Evolutionary conservation across 2,888 invertebrate genomes (phyloP).

Genomic region (Bombylius major): DNA sequence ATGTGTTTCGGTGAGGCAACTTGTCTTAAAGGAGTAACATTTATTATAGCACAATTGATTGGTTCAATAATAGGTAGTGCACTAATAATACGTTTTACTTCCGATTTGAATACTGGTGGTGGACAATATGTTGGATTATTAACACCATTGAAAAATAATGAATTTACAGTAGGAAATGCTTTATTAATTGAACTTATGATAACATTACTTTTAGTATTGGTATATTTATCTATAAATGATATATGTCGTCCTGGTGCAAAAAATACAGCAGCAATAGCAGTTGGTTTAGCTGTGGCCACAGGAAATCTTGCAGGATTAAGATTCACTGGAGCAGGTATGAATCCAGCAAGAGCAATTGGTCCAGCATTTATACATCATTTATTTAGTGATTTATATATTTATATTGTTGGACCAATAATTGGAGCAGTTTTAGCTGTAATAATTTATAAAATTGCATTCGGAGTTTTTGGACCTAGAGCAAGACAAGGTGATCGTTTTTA

Average conservation of each 20-base stretch:
- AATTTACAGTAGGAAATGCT: background rate
- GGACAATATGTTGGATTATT: background rate
- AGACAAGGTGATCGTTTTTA: too few relatives aligned
- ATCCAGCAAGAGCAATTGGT: background rate
- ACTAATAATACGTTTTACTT: background rate
- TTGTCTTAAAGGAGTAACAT: background rate
- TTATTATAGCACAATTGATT: background rate
- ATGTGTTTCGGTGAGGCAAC: background rate
- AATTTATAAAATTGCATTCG: background rate
- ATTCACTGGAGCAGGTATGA: background rate
- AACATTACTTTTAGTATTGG: background rate
- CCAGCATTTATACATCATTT: background rate
- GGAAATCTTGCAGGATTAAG: background rate
- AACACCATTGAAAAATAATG: background rate
- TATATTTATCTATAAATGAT: background rate
- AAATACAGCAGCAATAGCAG: background rate
- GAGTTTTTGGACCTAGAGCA: too few relatives aligned
- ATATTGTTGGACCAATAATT: background rate
- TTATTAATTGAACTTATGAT: background rate
- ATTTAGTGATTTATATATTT: background rate
- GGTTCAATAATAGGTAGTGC: background rate
- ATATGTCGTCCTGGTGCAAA: background rate
- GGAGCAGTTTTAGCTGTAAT: background rate
- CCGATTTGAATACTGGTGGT: background rate
- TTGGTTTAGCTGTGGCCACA: background rate